These are phyloP conservation scores for Hapalemur alaotrensis DNA, from an alignment of 2,797 vertebrate species.

Conservation along the genomic window DNA sequence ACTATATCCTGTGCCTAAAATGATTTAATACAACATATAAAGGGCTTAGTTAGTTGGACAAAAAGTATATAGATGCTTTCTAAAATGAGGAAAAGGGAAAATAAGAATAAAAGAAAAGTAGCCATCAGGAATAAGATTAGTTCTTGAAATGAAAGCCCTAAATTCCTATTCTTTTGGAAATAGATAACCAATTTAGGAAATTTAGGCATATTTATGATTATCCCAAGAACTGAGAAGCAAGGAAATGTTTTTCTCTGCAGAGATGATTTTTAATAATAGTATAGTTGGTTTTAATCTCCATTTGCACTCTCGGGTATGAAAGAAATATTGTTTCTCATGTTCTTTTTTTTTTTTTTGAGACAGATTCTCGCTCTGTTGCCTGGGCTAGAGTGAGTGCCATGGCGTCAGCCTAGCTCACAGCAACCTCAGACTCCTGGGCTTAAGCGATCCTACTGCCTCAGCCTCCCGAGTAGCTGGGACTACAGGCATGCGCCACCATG, in stretches of 20 bases:
- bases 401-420: no score
- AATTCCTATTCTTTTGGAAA: slow-evolving; percentile 4
- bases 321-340: background rate
- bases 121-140: background rate
- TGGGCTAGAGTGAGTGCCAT: no score
- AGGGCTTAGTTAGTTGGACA: background rate
- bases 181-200: background rate
- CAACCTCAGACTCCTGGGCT: no score
- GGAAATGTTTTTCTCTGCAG: background rate
- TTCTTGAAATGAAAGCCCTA: slow-evolving; percentile 6
- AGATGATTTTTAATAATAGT: background rate
- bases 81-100: slow-evolving; percentile 10
- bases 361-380: no score
- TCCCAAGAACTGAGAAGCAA: background rate
- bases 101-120: background rate
- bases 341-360: background rate
- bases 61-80: slow-evolving; percentile 7
- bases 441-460: no score
- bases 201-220: background rate
- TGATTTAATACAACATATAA: slow-evolving; percentile 18
- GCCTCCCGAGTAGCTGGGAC: no score
- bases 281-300: background rate
- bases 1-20: slow-evolving; percentile 16
- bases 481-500: no score
- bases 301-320: background rate